Evolutionary conservation across 2,113 vertebrate species (phyloP), one percentile per base, ranked within the genome.

Genomic region (Parus major): DNA sequence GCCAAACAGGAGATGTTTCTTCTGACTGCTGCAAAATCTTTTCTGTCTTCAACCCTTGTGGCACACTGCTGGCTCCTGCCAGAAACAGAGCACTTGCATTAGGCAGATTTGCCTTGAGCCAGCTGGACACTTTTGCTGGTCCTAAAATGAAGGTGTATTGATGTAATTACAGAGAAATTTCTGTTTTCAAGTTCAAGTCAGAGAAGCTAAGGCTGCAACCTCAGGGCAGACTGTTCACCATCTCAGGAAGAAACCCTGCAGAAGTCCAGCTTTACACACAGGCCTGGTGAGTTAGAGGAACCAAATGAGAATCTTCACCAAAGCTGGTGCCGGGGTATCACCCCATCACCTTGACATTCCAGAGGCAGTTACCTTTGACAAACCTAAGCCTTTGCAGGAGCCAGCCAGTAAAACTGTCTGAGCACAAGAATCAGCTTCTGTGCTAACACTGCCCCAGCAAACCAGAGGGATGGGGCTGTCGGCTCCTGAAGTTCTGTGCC

Each of bases 381-480:
- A 69, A 56, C 16, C 16, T 4, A 23, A 90, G 44, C 75, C 44
- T 70, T 70, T 31, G 11, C 28, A 59, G 25, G 33, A 94, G 46
- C 17, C 57, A 79, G 69, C 4, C 52, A 42, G 5, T 29, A 25
- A 41, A 61, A 87, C 4, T 1, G 1, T 36, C 47, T 25, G 52
- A 79, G 35, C 33, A 36, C 42, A 15, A 0, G 1, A 53, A 60
- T 12, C 21, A 52, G 10, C 10, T 8, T 47, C 42, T 57, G 53
- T 12, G 2, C 39, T 42, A 60, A 61, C 29, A 18, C 10, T 44
- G 4, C 15, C 13, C 0, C 15, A 50, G 73, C 0, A 0, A 73
- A 81, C 23, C 0, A 0, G 35, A 77, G 8, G 46, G n/a, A 64
- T 5, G 35, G 9, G 23, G 25, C 49, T 73, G 53, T 18, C 0